Conservation (phyloP, 2,113 vertebrate genomes). For the Centropristis striata region DNA sequence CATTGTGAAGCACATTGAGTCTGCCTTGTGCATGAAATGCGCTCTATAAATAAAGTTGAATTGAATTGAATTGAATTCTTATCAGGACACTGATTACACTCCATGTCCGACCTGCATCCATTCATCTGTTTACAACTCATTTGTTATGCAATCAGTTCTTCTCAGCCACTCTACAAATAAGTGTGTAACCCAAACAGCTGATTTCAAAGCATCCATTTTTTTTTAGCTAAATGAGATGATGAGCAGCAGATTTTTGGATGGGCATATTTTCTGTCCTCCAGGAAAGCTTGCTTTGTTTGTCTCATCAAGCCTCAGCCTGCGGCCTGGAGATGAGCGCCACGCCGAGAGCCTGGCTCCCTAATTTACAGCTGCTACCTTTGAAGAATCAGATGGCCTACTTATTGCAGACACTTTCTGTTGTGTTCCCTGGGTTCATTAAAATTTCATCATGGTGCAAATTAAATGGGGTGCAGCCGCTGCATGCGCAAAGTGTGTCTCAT, state of each 20-base stretch:
- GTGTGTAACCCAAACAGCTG: background rate
- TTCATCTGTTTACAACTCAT: background rate
- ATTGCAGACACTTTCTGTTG: conserved; percentile 45
- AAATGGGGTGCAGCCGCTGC: conserved; percentile 29
- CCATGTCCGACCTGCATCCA: background rate
- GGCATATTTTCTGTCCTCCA: conserved; percentile 6
- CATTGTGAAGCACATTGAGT: no score
- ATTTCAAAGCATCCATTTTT: conserved; percentile 1
- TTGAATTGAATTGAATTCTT: no score
- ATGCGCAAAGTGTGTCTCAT: conserved; percentile 12
- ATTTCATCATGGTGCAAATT: conserved; percentile 54
- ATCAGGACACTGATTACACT: background rate
- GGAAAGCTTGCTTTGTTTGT: conserved; percentile 36
- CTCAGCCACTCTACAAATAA: background rate
- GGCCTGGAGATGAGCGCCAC: conserved; percentile 8
- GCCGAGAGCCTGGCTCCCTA: conserved; percentile 23
- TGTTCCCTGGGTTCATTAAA: conserved; percentile 62
- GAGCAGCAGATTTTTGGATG: conserved; percentile 14
- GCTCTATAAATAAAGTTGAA: no score
- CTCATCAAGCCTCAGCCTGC: conserved; percentile 11
- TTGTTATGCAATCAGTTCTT: background rate
- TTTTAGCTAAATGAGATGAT: conserved; percentile 8
- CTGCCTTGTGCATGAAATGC: no score
- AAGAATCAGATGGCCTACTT: conserved; percentile 68
- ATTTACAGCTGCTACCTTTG: conserved; percentile 61